These are phyloP conservation scores for Pelvicachromis taeniatus DNA, from an alignment of 2,113 vertebrate species.

Conservation along the genomic window DNA sequence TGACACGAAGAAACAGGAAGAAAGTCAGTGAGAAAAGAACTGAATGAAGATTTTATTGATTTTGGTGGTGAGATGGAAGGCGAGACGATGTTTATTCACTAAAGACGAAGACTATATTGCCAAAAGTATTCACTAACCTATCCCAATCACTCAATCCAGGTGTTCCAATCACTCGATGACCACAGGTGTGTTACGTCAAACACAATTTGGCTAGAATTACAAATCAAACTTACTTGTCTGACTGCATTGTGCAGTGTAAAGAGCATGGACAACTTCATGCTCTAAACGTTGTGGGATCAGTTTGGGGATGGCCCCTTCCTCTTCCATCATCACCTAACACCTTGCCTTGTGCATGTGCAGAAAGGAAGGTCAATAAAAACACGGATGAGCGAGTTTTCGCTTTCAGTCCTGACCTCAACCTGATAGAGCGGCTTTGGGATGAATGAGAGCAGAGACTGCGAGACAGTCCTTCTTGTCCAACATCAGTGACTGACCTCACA, in stretches of 20 bases:
- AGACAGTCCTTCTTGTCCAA: background rate
- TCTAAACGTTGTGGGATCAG: background rate
- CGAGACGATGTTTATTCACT: background rate
- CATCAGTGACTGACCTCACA: background rate
- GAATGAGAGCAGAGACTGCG: background rate
- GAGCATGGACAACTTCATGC: background rate
- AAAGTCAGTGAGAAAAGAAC: background rate
- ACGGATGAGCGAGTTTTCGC: background rate
- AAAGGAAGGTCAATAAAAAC: background rate
- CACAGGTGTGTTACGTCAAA: background rate
- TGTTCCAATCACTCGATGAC: background rate
- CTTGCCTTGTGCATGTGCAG: no score
- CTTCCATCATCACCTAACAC: no score
- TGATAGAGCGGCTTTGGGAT: background rate
- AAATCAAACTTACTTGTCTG: rapidly evolving
- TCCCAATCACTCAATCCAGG: background rate
- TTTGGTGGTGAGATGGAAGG: background rate
- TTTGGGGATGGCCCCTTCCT: no score
- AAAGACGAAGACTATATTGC: background rate
- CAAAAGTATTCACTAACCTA: background rate
- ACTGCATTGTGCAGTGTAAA: background rate
- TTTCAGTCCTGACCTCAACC: background rate
- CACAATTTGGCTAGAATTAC: background rate
- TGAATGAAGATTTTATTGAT: background rate
- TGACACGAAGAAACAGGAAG: background rate